Conservation (phyloP, 2,888 invertebrate species). For the Acrocyrtus sp. region DNA sequence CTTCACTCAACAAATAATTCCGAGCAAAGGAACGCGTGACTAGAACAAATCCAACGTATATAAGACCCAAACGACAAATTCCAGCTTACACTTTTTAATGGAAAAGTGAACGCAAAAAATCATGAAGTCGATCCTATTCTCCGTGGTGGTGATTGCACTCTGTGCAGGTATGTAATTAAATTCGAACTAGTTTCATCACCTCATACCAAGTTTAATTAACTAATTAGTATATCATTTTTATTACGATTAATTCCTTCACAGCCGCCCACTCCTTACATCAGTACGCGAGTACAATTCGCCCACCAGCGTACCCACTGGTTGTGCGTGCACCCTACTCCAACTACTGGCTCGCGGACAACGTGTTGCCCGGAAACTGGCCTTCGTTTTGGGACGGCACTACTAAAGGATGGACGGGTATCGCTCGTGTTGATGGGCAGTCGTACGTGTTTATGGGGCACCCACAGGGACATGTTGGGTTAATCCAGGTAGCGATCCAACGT, state of each 20-base stretch:
- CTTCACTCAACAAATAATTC: too few relatives aligned
- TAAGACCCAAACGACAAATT: too few relatives aligned
- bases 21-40: too few relatives aligned
- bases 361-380: constrained; percentile 59
- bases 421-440: constrained; percentile 51
- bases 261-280: constrained; percentile 11
- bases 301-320: constrained; percentile 48
- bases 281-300: constrained; percentile 37
- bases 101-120: too few relatives aligned
- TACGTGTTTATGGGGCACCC: constrained; percentile 55
- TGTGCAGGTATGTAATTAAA: constrained; percentile 25
- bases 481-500: constrained; percentile 41
- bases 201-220: not conserved
- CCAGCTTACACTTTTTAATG: too few relatives aligned
- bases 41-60: too few relatives aligned
- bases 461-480: not conserved
- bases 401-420: constrained; percentile 59
- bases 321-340: constrained; percentile 51
- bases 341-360: constrained; percentile 53
- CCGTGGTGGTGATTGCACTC: constrained; percentile 28
- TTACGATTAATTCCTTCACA: not conserved
- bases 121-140: constrained; percentile 11
- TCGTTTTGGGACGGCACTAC: constrained; percentile 51
- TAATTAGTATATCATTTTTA: not conserved
- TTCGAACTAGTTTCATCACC: too few relatives aligned